Evolutionary conservation across 2,113 vertebrate species (phyloP).

Genomic region (Pantherophis guttatus): DNA sequence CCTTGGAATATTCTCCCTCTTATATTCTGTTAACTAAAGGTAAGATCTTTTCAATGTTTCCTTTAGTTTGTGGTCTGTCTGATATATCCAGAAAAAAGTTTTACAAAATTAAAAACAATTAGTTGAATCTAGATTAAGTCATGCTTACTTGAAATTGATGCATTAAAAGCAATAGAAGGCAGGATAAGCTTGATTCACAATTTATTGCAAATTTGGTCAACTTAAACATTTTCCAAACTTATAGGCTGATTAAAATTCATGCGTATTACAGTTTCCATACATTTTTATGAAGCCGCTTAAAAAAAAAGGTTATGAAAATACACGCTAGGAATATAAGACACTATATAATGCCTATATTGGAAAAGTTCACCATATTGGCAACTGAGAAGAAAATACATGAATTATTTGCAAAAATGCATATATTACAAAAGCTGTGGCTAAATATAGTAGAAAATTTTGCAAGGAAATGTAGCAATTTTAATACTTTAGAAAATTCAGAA

Average conservation of each 20-base stretch:
- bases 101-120: slow-evolving; percentile 43
- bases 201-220: background rate
- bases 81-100: background rate
- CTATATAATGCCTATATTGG: background rate
- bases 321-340: background rate
- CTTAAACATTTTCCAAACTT: background rate
- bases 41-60: slow-evolving; percentile 37
- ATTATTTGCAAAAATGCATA: background rate
- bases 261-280: background rate
- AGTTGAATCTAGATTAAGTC: background rate
- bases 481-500: background rate
- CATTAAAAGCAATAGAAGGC: background rate
- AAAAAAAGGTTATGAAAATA: background rate
- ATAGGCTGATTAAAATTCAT: background rate
- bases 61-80: slow-evolving; percentile 13
- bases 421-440: background rate
- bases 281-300: background rate
- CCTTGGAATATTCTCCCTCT: slow-evolving; percentile 34
- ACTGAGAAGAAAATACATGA: background rate
- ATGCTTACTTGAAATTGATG: background rate
- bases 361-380: background rate
- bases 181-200: background rate
- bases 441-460: background rate
- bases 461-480: background rate
- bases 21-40: slow-evolving; percentile 28